Evolutionary conservation across 2,888 invertebrate genomes (phyloP).

Genomic region (Sicus ferrugineus): DNA sequence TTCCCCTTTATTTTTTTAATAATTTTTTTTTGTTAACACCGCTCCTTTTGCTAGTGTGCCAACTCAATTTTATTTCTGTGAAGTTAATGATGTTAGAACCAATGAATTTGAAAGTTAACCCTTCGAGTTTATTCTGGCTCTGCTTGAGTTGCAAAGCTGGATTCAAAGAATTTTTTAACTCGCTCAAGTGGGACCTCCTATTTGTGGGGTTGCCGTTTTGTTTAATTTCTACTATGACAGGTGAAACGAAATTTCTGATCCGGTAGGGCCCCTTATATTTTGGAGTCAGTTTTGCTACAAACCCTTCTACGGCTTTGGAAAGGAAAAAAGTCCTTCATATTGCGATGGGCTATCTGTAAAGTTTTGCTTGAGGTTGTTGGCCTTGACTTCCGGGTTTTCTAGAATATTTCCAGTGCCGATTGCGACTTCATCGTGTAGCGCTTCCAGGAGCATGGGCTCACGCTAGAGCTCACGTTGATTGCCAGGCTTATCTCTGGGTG

Average conservation of each 20-base stretch:
- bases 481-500: conserved; percentile 14
- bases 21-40: too few relatives aligned
- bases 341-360: not conserved
- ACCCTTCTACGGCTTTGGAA: not conserved
- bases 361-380: not conserved
- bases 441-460: not conserved
- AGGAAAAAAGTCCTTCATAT: too few relatives aligned
- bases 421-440: not conserved
- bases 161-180: too few relatives aligned
- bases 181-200: too few relatives aligned
- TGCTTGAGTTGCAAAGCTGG: too few relatives aligned
- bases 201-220: not conserved
- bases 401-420: not conserved
- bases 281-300: not conserved
- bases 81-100: not conserved
- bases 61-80: too few relatives aligned
- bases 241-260: not conserved
- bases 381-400: not conserved
- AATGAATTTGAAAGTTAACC: not conserved
- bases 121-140: not conserved
- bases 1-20: too few relatives aligned
- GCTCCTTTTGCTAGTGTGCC: too few relatives aligned
- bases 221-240: not conserved
- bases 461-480: not conserved
- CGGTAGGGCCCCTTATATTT: too few relatives aligned